These are phyloP conservation scores for Sitophilus oryzae DNA, from an alignment of 1,140 invertebrate genomes.

Conservation along the genomic window DNA sequence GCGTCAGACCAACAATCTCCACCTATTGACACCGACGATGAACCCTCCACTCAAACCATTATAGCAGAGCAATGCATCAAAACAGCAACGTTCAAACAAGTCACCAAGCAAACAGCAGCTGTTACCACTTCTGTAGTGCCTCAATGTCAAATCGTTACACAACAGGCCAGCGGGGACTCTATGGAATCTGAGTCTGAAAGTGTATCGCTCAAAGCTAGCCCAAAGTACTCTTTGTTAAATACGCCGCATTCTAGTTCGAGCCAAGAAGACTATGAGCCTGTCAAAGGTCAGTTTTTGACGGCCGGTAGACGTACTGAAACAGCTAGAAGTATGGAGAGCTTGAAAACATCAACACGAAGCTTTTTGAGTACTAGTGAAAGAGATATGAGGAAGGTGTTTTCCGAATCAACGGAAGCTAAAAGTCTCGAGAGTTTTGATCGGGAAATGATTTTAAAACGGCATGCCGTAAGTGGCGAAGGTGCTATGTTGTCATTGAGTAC, in stretches of 20 bases:
- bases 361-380: slow-evolving; percentile 59
- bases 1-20: background rate
- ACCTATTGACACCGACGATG: background rate
- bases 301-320: slow-evolving; percentile 52
- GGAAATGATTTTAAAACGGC: slow-evolving; percentile 53
- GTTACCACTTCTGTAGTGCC: slow-evolving; percentile 23
- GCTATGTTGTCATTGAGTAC: slow-evolving; percentile 40
- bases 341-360: slow-evolving; percentile 44
- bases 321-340: slow-evolving; percentile 64
- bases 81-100: slow-evolving; percentile 10
- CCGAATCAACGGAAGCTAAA: slow-evolving; percentile 46
- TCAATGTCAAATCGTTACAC: slow-evolving; percentile 46
- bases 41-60: background rate
- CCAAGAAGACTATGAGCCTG: slow-evolving; percentile 60
- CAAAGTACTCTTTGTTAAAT: slow-evolving; percentile 42
- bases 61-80: slow-evolving; percentile 8
- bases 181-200: slow-evolving; percentile 42
- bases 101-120: slow-evolving; percentile 16
- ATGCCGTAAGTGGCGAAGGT: slow-evolving; percentile 55
- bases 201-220: slow-evolving; percentile 30
- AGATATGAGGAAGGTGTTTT: slow-evolving; percentile 54
- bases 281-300: slow-evolving; percentile 54
- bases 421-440: slow-evolving; percentile 53
- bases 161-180: slow-evolving; percentile 46
- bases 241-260: slow-evolving; percentile 64